phyloP scores from a whole-genome alignment of 2,888 invertebrate genomes.

The Pollenia griseotomentosa region DNA sequence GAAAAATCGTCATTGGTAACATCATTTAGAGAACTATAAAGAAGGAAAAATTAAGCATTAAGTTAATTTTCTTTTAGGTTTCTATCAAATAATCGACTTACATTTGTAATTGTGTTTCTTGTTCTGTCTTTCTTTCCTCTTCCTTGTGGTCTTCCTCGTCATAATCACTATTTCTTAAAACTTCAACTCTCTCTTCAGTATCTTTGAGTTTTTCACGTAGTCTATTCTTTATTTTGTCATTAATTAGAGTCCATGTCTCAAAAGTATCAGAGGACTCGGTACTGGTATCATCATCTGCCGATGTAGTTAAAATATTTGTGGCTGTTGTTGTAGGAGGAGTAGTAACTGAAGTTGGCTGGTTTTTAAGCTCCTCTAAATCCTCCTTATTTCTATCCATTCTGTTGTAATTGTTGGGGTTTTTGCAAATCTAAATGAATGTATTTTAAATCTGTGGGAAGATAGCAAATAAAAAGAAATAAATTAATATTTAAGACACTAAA shows the following conservation, averaged over 20 bases:
- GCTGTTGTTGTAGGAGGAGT: slow-evolving; percentile 42
- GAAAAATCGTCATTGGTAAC: slow-evolving; percentile 80
- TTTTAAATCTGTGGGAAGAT: slow-evolving; percentile 60
- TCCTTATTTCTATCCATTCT: slow-evolving; percentile 69
- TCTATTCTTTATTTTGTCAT: slow-evolving; percentile 74
- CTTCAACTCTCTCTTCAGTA: slow-evolving; percentile 65
- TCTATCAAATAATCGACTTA: neutral
- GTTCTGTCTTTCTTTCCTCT: slow-evolving; percentile 68
- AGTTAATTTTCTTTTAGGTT: neutral
- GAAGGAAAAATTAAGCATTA: neutral
- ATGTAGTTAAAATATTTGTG: slow-evolving; percentile 29
- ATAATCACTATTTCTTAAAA: slow-evolving; percentile 44
- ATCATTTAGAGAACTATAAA: slow-evolving; percentile 57
- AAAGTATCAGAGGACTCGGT: slow-evolving; percentile 79
- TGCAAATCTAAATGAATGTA: slow-evolving; percentile 62
- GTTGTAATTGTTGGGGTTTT: slow-evolving; percentile 68
- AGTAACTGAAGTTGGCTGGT: slow-evolving; percentile 20
- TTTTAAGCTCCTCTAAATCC: slow-evolving; percentile 25
- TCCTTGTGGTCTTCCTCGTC: slow-evolving; percentile 42
- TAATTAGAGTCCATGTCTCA: slow-evolving; percentile 82
- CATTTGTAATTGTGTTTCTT: slow-evolving; percentile 27
- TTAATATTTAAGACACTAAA: slow-evolving; percentile 4
- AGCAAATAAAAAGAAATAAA: neutral
- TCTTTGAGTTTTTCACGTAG: neutral
- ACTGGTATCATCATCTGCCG: slow-evolving; percentile 75